Percentiles rank a stretch among this genome's conserved stretches.
Conservation (phyloP, 2,797 vertebrate genomes). For the Diceros bicornis region DNA sequence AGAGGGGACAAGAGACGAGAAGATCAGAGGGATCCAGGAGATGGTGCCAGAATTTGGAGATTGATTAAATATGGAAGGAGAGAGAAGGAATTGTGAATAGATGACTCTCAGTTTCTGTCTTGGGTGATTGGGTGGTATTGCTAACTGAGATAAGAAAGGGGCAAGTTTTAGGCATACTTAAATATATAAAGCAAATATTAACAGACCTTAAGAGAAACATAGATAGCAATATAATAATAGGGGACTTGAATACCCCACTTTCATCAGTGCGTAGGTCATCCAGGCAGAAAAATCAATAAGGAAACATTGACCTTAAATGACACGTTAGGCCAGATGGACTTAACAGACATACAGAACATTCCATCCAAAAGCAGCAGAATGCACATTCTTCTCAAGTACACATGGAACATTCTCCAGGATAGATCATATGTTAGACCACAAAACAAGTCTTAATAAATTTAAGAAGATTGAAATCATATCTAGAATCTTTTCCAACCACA, state of each 20-base stretch:
- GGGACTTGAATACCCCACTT: background rate
- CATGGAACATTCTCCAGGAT: background rate
- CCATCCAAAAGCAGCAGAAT: slow-evolving; percentile 1
- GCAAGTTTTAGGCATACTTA: background rate
- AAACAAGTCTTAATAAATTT: slow-evolving; percentile 17
- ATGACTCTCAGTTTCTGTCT: slow-evolving; percentile 28
- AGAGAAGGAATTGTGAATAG: background rate
- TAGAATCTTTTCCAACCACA: background rate
- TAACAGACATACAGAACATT: background rate
- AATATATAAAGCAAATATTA: background rate
- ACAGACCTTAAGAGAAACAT: background rate
- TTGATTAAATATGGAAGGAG: background rate
- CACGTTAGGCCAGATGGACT: background rate
- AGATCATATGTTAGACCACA: background rate
- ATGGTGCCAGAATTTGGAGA: slow-evolving; percentile 19
- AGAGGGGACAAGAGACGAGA: background rate
- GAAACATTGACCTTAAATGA: background rate
- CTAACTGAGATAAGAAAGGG: slow-evolving; percentile 26
- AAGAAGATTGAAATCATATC: background rate
- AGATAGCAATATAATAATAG: slow-evolving; percentile 3
- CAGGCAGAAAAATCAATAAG: slow-evolving; percentile 3
- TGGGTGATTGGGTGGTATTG: background rate
- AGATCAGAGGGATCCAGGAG: background rate
- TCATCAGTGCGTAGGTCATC: background rate
- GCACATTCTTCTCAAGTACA: background rate